These are phyloP conservation scores for Chymomyza costata DNA, from an alignment of 1,140 invertebrate species.

Conservation along the genomic window DNA sequence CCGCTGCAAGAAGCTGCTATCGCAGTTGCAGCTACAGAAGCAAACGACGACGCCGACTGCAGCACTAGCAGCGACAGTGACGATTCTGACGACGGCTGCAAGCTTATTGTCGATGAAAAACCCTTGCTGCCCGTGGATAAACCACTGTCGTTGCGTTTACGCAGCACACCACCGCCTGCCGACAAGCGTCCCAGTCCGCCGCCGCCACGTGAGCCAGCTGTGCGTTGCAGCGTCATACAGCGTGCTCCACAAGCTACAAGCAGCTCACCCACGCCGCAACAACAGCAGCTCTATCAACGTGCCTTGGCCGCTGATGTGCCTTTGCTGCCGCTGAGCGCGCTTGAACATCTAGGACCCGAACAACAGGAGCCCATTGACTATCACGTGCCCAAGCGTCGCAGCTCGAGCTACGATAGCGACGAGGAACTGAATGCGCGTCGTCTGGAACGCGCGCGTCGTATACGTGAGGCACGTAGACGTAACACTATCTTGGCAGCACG, in stretches of 20 bases:
- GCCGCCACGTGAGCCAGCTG: conserved; percentile 75
- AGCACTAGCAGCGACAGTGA: conserved; percentile 44
- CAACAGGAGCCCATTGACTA: conserved; percentile 92
- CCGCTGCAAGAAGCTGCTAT: conserved; percentile 63
- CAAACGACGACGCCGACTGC: conserved; percentile 17
- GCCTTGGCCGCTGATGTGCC: conserved; percentile 44
- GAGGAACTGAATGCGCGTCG: conserved; percentile 56
- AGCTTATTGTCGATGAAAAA: conserved; percentile 76
- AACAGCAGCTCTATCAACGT: conserved; percentile 54
- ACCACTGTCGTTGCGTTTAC: conserved; percentile 60
- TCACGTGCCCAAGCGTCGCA: conserved; percentile 86
- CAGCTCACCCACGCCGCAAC: too few species aligned
- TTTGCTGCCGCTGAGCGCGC: conserved; percentile 75
- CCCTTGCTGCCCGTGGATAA: conserved; percentile 76
- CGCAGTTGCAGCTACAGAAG: conserved; percentile 14
- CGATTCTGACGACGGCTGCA: conserved; percentile 65
- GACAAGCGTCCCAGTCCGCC: conserved; percentile 76
- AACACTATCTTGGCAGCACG: conserved; percentile 67
- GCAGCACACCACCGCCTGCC: conserved; percentile 76
- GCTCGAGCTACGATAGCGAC: conserved; percentile 80
- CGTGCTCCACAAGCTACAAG: conserved; percentile 80
- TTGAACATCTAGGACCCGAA: conserved; percentile 76
- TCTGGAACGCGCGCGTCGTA: conserved; percentile 52
- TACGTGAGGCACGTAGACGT: conserved; percentile 58
- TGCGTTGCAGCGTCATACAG: conserved; percentile 86